Percentiles rank a stretch among this genome's conserved stretches.
Conservation (phyloP, 64 coral and sea anemone genomes). For the Exaiptasia diaphana region DNA sequence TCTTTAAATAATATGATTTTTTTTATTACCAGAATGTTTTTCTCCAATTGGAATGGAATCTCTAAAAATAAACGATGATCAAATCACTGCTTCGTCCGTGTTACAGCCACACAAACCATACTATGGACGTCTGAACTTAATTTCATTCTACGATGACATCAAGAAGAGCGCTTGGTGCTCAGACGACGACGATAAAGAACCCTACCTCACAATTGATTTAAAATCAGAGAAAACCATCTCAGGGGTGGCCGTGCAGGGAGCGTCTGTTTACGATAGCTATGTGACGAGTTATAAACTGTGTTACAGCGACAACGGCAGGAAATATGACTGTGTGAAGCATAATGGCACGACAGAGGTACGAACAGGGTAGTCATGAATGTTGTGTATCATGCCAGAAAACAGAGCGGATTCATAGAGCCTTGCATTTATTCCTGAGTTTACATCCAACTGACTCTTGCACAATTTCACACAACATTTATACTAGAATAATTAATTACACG, state of each 20-base stretch:
- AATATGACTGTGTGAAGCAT: conserved; percentile 64
- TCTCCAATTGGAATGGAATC: conserved; percentile 91
- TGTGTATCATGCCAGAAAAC: no score
- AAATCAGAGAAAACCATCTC: conserved; percentile 88
- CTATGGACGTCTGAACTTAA: conserved; percentile 81
- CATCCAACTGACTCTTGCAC: no score
- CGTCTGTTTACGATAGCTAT: conserved; percentile 81
- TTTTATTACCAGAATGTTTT: conserved; percentile 72
- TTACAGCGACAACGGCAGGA: conserved; percentile 75
- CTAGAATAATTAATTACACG: no score
- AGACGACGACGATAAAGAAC: conserved; percentile 82
- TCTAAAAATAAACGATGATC: conserved; percentile 83
- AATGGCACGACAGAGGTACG: conserved; percentile 65
- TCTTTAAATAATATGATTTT: neutral
- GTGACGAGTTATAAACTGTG: conserved; percentile 82
- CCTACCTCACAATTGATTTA: conserved; percentile 84
- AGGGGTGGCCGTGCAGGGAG: conserved; percentile 85
- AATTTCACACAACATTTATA: no score
- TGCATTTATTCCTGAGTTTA: no score
- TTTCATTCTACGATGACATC: conserved; percentile 89
- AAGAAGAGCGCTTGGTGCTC: conserved; percentile 91
- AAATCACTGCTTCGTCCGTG: conserved; percentile 80
- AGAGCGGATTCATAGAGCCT: no score
- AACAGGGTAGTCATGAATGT: no score
- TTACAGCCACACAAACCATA: conserved; percentile 75